Evolutionary conservation across 1,140 invertebrate genomes (phyloP), one percentile per base, ranked within the genome.

Genomic region (fruit fly (Drosophila melanogaster)): DNA sequence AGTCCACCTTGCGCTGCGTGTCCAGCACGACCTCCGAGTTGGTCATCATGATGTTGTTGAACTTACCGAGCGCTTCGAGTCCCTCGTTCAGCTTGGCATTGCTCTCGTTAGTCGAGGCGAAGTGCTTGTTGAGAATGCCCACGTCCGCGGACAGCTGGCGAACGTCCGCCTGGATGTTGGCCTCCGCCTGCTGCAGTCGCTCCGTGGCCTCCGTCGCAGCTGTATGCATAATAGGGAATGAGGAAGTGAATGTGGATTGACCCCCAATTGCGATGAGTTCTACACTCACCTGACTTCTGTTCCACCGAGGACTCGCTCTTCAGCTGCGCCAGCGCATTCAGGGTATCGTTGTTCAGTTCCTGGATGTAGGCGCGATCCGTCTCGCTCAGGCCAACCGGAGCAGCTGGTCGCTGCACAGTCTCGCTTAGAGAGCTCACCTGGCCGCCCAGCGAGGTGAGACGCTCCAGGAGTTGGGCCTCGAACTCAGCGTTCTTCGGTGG

Each of bases 11-110:
- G 62, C 96, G 95, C 91, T 97, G 97, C 0, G 95, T 97, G 46
- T 97, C 96, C 76, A 97, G 90, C 4, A 97, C 96, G 79, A 96
- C 95, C 92, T 98, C 97, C 0, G 96, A 96, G 58, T 96, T 97
- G 90, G 96, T 95, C 37, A 97, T 93, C 92, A 98, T 94, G 1
- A 98, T 95, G 55, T 95, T 94, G 79, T 97, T 97, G 35, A 96
- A 95, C 84, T 96, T 97, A 7, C 94, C 93, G 38, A 98, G 90
- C 2, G 93, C 90, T 26, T 93, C 92, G 12, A 94, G 67, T 17
- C 93, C 92, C 37, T 93, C 87, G 51, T 71, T 76, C 26, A 96
- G 79, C 15, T 94, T 91, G 40, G 93, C 93, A 69, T 94, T 95
- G 56, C 94, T 95, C 53, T 92, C 92, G 6, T 93, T 93, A 53